Evolutionary conservation across 2,888 invertebrate species (phyloP).

Genomic region (Chrysina gloriosa): DNA sequence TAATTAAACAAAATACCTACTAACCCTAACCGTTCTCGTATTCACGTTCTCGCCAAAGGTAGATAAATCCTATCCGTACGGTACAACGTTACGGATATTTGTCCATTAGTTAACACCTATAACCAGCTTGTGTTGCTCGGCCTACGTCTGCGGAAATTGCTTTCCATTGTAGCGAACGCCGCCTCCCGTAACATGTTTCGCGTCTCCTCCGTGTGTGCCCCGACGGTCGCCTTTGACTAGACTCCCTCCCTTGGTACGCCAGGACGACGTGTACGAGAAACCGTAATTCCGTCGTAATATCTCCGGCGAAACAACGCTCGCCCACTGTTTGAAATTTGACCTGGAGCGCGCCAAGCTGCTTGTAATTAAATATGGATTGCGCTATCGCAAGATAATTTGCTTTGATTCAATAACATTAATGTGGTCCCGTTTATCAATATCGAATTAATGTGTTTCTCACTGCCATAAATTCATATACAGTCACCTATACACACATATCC

Average conservation of each 20-base stretch:
- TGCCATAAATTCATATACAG: neutral
- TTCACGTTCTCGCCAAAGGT: neutral
- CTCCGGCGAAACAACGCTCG: neutral
- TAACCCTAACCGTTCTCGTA: neutral
- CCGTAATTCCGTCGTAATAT: constrained; percentile 6
- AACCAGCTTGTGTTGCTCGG: constrained; percentile 13
- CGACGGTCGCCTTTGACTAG: constrained; percentile 3
- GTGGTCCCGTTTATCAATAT: neutral
- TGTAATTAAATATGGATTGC: constrained; percentile 5
- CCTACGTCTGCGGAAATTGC: constrained; percentile 39
- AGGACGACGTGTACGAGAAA: neutral
- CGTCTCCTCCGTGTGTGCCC: neutral
- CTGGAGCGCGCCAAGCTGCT: neutral
- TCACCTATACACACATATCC: too few relatives aligned
- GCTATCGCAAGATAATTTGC: neutral
- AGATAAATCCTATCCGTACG: constrained; percentile 8
- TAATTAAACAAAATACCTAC: constrained; percentile 34
- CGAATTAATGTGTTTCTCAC: neutral
- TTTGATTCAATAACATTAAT: constrained; percentile 3
- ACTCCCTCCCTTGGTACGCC: neutral
- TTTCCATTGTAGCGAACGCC: constrained; percentile 36
- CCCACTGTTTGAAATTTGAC: neutral
- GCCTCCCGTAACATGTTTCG: constrained; percentile 14
- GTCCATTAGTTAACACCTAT: constrained; percentile 41
- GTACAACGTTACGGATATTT: constrained; percentile 37